Evolutionary conservation across 2,113 vertebrate species (phyloP).

Genomic region (Dromaius novaehollandiae): DNA sequence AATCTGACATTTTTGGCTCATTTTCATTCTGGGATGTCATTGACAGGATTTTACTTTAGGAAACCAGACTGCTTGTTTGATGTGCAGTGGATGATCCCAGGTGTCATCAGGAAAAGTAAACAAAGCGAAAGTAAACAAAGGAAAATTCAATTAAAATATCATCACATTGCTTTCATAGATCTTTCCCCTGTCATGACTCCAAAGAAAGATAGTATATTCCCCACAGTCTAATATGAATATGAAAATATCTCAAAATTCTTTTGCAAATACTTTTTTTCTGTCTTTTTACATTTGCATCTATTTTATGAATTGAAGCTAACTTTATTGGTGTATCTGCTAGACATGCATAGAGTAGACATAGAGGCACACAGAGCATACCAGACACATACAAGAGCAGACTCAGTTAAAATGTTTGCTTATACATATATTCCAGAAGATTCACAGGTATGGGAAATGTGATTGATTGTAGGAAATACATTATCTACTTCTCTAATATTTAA

Average conservation of each 20-base stretch:
- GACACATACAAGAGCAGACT: not conserved
- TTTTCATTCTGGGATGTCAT: not conserved
- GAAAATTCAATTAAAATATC: not conserved
- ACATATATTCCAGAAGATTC: not conserved
- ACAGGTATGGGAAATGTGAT: not conserved
- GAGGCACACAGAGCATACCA: too few species aligned
- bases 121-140: not conserved
- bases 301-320: not conserved
- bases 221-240: not conserved
- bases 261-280: not conserved
- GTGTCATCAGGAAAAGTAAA: not conserved
- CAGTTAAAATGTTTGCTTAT: not conserved
- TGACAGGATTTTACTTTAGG: not conserved
- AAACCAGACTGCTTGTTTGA: not conserved
- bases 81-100: not conserved
- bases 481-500: not conserved
- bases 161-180: not conserved
- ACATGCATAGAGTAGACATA: too few species aligned
- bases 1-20: not conserved
- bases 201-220: not conserved
- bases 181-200: not conserved
- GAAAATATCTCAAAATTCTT: too few species aligned
- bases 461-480: not conserved
- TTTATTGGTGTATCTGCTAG: not conserved
- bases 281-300: not conserved